Conservation (phyloP, 2,113 vertebrate species). For the Osmerus mordax region DNA sequence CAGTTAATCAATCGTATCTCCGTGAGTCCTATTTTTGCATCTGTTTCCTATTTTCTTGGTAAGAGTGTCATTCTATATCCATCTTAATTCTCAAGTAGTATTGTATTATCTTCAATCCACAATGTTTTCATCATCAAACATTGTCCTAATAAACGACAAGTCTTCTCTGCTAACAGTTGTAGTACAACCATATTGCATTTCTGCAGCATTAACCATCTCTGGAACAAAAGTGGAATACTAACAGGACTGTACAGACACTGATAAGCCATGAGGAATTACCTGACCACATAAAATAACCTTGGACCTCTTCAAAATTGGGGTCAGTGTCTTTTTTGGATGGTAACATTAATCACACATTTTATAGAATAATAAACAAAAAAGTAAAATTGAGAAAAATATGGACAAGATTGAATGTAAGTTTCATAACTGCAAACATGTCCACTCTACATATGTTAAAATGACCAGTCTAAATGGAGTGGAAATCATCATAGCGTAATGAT, state of each 20-base stretch:
- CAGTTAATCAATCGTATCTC: not conserved
- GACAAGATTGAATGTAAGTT: no score
- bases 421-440: no score
- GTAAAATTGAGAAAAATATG: no score
- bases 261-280: conserved; percentile 27
- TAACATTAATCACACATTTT: not conserved
- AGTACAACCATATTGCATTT: not conserved
- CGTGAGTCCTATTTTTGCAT: not conserved
- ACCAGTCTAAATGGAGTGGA: no score
- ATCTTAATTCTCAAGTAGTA: not conserved
- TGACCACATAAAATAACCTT: conserved; percentile 15
- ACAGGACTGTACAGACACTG: not conserved
- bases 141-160: no score
- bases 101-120: not conserved
- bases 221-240: not conserved
- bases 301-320: conserved; percentile 40
- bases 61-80: no score
- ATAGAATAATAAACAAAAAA: no score
- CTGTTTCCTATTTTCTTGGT: no score
- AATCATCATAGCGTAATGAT: no score
- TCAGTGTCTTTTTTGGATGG: conserved; percentile 23
- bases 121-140: not conserved
- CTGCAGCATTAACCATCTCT: not conserved
- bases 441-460: no score
- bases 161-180: no score